Conservation (phyloP, 2,797 vertebrate genomes). For the Poliocrania exsul region DNA sequence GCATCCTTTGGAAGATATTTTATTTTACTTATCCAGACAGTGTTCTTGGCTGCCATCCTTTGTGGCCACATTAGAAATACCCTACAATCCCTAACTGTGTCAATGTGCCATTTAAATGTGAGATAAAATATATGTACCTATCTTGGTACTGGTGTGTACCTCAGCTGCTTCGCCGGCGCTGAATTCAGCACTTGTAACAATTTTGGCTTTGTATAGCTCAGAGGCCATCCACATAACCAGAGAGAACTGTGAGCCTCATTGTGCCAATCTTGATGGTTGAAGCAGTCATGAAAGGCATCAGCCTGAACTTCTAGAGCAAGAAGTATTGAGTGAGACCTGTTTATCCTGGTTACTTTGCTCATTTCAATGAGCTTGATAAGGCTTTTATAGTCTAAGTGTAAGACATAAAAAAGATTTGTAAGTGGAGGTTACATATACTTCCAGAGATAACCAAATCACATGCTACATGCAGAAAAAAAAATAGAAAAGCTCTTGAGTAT, state of each 20-base stretch:
- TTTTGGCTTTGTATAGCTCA: neutral
- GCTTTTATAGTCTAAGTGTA: neutral
- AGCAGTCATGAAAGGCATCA: neutral
- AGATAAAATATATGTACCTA: neutral
- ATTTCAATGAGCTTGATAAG: neutral
- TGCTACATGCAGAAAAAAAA: neutral
- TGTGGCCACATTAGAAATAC: neutral
- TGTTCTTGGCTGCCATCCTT: neutral
- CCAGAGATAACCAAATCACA: neutral
- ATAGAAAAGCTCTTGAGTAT: neutral
- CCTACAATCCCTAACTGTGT: neutral
- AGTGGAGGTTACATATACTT: neutral
- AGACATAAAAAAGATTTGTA: neutral
- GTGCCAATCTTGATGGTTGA: neutral
- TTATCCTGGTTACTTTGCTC: neutral
- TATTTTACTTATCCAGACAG: neutral
- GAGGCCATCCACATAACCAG: neutral
- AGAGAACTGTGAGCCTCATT: neutral
- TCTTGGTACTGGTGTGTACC: neutral
- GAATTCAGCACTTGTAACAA: neutral
- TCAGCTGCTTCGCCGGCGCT: neutral
- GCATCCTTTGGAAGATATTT: neutral
- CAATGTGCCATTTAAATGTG: neutral
- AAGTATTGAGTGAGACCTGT: neutral
- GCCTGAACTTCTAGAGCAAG: neutral